phyloP scores from a whole-genome alignment of 2,113 vertebrate species.

The Perccottus glenii region DNA sequence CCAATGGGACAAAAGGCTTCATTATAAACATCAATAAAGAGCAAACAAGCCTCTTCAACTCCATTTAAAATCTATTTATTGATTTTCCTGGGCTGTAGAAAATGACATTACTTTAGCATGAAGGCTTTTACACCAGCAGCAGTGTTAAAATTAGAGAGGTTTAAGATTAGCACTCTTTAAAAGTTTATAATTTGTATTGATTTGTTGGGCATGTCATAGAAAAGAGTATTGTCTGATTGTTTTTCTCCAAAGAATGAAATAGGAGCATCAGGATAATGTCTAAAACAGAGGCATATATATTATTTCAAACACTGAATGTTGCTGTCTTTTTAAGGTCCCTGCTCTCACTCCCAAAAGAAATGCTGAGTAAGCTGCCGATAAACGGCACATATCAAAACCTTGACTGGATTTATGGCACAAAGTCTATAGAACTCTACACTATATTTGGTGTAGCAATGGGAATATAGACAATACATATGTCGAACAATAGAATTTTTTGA shows the following conservation, averaged over 20 bases:
- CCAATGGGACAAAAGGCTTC: slow-evolving; percentile 45
- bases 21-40: slow-evolving; percentile 65
- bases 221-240: slow-evolving; percentile 57
- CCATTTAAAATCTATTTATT: slow-evolving; percentile 70
- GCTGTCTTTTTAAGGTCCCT: no score
- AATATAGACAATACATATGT: no score
- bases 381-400: no score
- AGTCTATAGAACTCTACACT: no score
- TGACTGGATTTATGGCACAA: no score
- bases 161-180: slow-evolving; percentile 59
- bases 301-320: no score
- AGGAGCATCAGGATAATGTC: background rate
- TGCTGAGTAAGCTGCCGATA: no score
- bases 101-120: slow-evolving; percentile 61
- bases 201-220: slow-evolving; percentile 59
- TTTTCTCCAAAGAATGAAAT: slow-evolving; percentile 27
- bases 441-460: no score
- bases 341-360: no score
- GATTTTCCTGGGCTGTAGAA: slow-evolving; percentile 58
- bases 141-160: slow-evolving; percentile 43
- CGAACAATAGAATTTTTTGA: no score
- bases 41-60: slow-evolving; percentile 50
- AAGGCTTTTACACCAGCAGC: slow-evolving; percentile 50
- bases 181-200: slow-evolving; percentile 75
- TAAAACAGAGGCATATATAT: background rate